Conservation (phyloP, 2,888 invertebrate species). For the Prosapia bicincta region DNA sequence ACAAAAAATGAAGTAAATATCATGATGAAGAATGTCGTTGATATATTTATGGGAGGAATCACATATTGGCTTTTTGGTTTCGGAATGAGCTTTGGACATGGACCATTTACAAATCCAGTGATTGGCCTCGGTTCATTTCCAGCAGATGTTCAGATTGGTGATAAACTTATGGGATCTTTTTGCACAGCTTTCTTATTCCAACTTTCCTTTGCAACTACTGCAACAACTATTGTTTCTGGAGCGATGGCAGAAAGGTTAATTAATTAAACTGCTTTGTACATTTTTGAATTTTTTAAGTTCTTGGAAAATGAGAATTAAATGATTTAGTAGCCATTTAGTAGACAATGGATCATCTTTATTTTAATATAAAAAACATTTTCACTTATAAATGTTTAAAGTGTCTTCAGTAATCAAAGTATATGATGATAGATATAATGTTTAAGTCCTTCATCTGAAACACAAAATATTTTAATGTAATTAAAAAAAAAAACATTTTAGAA, state of each 20-base stretch:
- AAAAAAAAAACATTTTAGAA: too few relatives aligned
- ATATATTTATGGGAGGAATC: conserved; percentile 86
- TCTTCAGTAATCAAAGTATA: too few relatives aligned
- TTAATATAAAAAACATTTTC: too few relatives aligned
- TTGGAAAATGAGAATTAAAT: too few relatives aligned
- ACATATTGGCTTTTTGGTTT: conserved; percentile 96
- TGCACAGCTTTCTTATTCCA: conserved; percentile 90
- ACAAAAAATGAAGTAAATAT: conserved; percentile 94
- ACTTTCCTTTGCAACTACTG: conserved; percentile 83
- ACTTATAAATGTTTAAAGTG: too few relatives aligned
- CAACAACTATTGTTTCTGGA: conserved; percentile 89
- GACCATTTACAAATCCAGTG: conserved; percentile 6
- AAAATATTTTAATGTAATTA: too few relatives aligned
- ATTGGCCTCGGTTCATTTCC: conserved; percentile 72
- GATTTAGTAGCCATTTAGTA: too few relatives aligned
- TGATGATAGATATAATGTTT: too few relatives aligned
- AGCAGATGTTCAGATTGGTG: conserved; percentile 68
- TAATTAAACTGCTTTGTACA: too few relatives aligned
- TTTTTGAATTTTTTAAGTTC: too few relatives aligned
- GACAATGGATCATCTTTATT: too few relatives aligned
- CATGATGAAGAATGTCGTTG: conserved; percentile 96
- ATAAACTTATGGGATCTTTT: conserved; percentile 76
- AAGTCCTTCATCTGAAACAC: too few relatives aligned
- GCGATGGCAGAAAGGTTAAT: conserved; percentile 96
- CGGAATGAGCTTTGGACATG: conserved; percentile 78